A percentile compares a stretch with the other conserved stretches of the same genome.
Conservation (phyloP, 2,113 vertebrate species). For the Hippopotamus amphibius region DNA sequence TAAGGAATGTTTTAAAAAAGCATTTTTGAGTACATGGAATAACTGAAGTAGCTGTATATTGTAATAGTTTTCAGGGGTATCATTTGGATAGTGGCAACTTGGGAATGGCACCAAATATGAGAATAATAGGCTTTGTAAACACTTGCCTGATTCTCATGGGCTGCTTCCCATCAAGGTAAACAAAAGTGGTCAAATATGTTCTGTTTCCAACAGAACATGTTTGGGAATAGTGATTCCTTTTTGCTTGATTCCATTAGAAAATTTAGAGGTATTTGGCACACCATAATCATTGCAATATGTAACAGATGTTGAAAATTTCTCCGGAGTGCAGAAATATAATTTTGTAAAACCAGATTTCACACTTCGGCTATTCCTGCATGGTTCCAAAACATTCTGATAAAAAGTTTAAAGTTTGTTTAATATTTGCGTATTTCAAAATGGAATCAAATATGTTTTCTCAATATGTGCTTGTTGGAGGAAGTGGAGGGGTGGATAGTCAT, state of each 20-base stretch:
- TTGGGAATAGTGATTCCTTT: slow-evolving; percentile 46
- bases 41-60: background rate
- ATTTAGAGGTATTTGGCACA: background rate
- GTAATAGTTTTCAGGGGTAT: slow-evolving; percentile 24
- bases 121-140: slow-evolving; percentile 23
- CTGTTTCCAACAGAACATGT: slow-evolving; percentile 12
- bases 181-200: slow-evolving; percentile 10
- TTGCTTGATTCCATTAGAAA: slow-evolving; percentile 49
- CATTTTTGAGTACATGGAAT: background rate
- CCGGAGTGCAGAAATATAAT: slow-evolving; percentile 30
- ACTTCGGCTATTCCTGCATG: background rate
- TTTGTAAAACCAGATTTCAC: slow-evolving; percentile 42
- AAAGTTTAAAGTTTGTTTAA: background rate
- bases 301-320: slow-evolving; percentile 47
- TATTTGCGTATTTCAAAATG: slow-evolving; percentile 16
- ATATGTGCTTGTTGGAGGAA: background rate
- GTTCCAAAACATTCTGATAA: slow-evolving; percentile 8
- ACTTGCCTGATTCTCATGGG: slow-evolving; percentile 2
- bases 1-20: slow-evolving; percentile 57
- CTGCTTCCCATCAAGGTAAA: slow-evolving; percentile 43
- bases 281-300: background rate
- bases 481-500: background rate
- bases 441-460: slow-evolving; percentile 12
- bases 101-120: slow-evolving; percentile 14
- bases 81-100: slow-evolving; percentile 57